A percentile compares a stretch with the other conserved stretches of the same genome.
These are phyloP conservation scores for Triops cancriformis DNA, from an alignment of 1,140 invertebrate genomes.

Conservation along the genomic window DNA sequence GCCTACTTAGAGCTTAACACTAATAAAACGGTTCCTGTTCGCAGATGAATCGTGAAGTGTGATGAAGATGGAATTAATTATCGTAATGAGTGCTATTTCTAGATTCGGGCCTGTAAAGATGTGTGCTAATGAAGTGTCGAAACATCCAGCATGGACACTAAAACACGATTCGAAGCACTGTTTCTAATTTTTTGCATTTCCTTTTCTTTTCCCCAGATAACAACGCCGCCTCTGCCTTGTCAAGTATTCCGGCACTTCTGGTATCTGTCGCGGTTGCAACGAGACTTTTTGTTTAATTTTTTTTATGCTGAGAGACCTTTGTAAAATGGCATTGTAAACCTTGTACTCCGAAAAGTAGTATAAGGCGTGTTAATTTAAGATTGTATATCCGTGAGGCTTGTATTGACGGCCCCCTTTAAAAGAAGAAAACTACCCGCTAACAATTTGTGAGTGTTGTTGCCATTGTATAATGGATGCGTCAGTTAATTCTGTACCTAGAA, in stretches of 20 bases:
- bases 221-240: background rate
- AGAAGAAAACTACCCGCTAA: background rate
- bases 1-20: no score
- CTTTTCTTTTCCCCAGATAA: background rate
- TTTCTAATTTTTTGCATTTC: background rate
- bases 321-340: background rate
- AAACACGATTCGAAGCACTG: background rate
- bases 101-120: background rate
- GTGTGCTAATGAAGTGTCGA: background rate
- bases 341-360: background rate
- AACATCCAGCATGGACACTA: background rate
- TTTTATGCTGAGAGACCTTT: background rate
- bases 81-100: background rate
- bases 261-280: background rate
- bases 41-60: no score
- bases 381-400: constrained; percentile 1
- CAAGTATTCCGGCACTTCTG: background rate
- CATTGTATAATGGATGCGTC: constrained; percentile 6
- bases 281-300: constrained; percentile 1
- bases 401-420: background rate
- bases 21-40: no score
- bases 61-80: background rate
- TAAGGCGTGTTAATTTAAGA: background rate
- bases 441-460: constrained; percentile 10
- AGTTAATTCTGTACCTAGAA: background rate